Conservation (phyloP, 2,797 vertebrate species). For the Tenualosa ilisha region DNA sequence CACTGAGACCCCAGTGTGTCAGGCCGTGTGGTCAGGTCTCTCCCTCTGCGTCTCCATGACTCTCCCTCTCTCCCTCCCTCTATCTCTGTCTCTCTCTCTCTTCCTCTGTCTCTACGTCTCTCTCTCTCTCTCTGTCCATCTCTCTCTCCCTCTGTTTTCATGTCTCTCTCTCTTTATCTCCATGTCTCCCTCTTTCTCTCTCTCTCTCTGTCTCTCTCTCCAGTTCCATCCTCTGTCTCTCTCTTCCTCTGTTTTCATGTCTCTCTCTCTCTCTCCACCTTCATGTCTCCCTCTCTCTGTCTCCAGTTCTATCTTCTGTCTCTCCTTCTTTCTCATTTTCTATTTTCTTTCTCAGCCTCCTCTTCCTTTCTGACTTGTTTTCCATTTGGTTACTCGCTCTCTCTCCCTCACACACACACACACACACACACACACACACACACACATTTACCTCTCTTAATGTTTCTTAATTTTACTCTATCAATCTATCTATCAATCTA, state of each 20-base stretch:
- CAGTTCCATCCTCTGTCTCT: neutral
- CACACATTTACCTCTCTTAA: too few species aligned
- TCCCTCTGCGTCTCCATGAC: neutral
- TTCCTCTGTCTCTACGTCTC: slow-evolving; percentile 43
- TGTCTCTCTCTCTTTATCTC: neutral
- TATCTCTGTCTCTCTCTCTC: slow-evolving; percentile 57
- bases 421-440: too few species aligned
- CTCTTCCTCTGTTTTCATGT: neutral
- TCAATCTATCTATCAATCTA: neutral
- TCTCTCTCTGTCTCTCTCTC: neutral
- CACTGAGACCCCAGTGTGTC: slow-evolving; percentile 71
- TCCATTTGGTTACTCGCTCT: neutral
- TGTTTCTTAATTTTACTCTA: too few species aligned
- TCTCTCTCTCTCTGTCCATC: neutral
- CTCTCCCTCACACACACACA: too few species aligned
- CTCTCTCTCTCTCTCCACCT: neutral
- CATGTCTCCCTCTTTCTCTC: slow-evolving; percentile 21
- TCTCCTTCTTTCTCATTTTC: neutral
- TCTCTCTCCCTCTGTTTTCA: neutral
- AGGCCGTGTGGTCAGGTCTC: slow-evolving; percentile 71
- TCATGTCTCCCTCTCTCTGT: neutral
- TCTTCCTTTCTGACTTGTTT: neutral
- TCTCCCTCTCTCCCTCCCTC: slow-evolving; percentile 34
- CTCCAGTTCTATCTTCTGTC: too few species aligned
- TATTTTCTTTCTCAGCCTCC: neutral